A percentile compares a stretch with the other conserved stretches of the same genome.
These are phyloP conservation scores for Protobothrops flavoviridis DNA, from an alignment of 2,113 vertebrate genomes.

Conservation along the genomic window DNA sequence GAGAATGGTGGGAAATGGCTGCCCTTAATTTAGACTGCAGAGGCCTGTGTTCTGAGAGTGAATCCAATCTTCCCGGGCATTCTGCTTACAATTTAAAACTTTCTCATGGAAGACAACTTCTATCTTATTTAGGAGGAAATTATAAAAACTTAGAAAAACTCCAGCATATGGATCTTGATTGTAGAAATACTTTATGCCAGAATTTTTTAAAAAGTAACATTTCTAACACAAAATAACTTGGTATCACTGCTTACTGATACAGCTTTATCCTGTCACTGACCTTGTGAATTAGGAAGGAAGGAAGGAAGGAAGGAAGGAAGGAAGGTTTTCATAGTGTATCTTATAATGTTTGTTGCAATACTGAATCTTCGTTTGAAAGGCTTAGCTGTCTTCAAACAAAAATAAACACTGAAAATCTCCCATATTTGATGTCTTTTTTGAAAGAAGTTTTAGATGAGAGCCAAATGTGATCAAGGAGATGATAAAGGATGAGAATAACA, in stretches of 20 bases:
- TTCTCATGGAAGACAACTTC: slow-evolving; percentile 1
- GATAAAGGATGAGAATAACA: not conserved
- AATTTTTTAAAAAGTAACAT: not conserved
- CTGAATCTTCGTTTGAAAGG: not conserved
- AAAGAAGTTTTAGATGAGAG: not conserved
- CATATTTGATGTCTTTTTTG: not conserved
- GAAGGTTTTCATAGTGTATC: not conserved
- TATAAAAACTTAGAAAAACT: slow-evolving; percentile 21
- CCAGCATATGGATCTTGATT: slow-evolving; percentile 11
- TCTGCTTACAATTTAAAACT: slow-evolving; percentile 13
- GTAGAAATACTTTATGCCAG: not conserved
- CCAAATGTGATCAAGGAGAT: not conserved
- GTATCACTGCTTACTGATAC: slow-evolving; percentile 42
- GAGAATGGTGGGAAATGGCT: not conserved
- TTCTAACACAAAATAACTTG: slow-evolving; percentile 41
- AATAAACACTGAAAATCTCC: too few relatives aligned
- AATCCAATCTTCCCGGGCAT: slow-evolving; percentile 18
- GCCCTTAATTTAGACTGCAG: not conserved
- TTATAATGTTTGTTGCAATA: not conserved
- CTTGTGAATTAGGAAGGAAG: not conserved
- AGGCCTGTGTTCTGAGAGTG: slow-evolving; percentile 13
- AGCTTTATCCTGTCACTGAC: slow-evolving; percentile 23
- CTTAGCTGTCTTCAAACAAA: not conserved
- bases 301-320: not conserved
- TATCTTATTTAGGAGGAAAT: not conserved